Evolutionary conservation across 2,113 vertebrate species (phyloP).

Genomic region (Ginglymostoma cirratum): DNA sequence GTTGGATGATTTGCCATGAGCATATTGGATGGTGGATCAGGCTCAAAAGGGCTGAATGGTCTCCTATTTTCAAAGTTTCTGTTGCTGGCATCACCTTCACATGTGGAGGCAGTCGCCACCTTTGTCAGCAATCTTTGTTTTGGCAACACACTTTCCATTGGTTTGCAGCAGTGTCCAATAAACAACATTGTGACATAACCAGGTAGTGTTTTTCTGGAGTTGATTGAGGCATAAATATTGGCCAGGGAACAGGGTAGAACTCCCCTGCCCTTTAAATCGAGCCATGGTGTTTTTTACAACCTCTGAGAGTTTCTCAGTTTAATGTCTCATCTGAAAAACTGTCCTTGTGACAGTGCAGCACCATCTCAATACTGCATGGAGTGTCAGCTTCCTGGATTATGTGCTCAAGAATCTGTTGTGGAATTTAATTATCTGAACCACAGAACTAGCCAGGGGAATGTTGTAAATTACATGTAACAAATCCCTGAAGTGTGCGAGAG

Average conservation of each 20-base stretch:
- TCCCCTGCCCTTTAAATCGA: neutral
- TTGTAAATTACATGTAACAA: neutral
- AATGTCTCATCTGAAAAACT: neutral
- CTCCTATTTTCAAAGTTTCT: no score
- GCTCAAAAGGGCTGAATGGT: no score
- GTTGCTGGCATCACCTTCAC: no score
- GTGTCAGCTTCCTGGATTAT: neutral
- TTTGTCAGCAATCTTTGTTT: no score
- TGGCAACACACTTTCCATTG: neutral
- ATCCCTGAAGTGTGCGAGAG: neutral
- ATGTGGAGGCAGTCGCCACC: no score
- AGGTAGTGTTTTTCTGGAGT: neutral
- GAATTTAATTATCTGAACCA: neutral
- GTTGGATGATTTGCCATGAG: no score
- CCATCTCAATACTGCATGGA: neutral
- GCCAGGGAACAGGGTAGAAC: neutral
- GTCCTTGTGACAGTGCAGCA: neutral
- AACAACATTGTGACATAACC: neutral
- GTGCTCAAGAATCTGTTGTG: neutral
- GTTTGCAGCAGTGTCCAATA: neutral
- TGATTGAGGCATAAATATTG: neutral
- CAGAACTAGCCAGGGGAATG: neutral
- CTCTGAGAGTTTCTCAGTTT: neutral
- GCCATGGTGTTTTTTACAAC: neutral
- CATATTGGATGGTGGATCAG: no score